Conservation (phyloP, 2,797 vertebrate species). For the Molossus alvarezi region DNA sequence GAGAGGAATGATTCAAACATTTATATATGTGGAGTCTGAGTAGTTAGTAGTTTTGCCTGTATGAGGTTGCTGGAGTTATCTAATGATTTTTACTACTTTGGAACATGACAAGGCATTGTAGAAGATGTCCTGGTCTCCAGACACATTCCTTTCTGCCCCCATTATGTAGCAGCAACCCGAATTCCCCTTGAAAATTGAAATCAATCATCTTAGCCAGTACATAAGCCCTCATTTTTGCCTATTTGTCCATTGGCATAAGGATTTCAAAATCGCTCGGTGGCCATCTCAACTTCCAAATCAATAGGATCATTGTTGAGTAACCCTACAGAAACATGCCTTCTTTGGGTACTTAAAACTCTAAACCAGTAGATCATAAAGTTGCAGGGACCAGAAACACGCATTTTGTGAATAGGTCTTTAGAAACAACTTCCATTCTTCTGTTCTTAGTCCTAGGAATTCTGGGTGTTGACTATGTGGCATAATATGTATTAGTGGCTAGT, state of each 20-base stretch:
- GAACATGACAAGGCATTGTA: background rate
- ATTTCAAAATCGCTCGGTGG: background rate
- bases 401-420: conserved; percentile 47
- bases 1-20: background rate
- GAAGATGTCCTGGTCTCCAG: background rate
- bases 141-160: background rate
- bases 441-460: conserved; percentile 18
- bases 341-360: background rate
- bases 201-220: background rate
- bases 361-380: background rate
- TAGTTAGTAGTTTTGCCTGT: background rate
- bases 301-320: conserved; percentile 24
- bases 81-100: conserved; percentile 34
- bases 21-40: conserved; percentile 9
- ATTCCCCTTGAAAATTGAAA: conserved; percentile 28
- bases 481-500: background rate
- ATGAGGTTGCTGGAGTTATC: background rate
- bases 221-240: background rate
- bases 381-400: background rate
- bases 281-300: conserved; percentile 32
- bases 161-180: conserved; percentile 8
- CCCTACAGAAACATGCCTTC: background rate
- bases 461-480: background rate
- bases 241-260: background rate
- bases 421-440: conserved; percentile 17